Percentiles rank a stretch among this genome's conserved stretches.
These are phyloP conservation scores for Aphaenogaster ashmeadi DNA, from an alignment of 1,140 invertebrate genomes.

Conservation along the genomic window DNA sequence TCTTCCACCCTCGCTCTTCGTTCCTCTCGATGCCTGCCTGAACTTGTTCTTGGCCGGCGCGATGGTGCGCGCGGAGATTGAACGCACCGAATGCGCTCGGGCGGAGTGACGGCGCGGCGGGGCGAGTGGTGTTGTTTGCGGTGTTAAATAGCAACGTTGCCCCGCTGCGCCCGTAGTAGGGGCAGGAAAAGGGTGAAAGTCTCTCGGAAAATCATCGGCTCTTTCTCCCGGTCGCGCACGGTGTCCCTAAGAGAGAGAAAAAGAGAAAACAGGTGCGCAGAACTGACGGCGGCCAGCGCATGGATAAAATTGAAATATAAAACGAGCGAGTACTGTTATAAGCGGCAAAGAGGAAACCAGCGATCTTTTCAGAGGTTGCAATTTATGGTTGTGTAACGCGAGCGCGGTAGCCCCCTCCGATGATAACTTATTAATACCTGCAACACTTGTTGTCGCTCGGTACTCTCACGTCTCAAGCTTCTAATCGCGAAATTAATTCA, in stretches of 20 bases:
- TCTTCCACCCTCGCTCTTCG: conserved; percentile 59
- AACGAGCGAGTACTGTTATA: conserved; percentile 71
- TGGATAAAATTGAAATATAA: conserved; percentile 74
- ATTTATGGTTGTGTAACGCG: conserved; percentile 67
- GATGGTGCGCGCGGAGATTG: conserved; percentile 57
- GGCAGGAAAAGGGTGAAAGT: conserved; percentile 74
- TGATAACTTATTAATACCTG: conserved; percentile 42
- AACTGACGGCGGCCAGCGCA: not conserved
- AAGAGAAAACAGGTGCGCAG: conserved; percentile 68
- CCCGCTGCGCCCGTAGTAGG: conserved; percentile 18
- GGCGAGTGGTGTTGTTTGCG: conserved; percentile 36
- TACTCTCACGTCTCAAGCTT: not conserved
- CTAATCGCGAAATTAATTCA: conserved; percentile 38
- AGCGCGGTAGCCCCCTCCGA: conserved; percentile 11
- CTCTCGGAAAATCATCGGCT: conserved; percentile 73
- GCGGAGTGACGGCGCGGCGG: not conserved
- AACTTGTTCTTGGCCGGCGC: conserved; percentile 70
- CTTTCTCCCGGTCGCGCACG: conserved; percentile 30
- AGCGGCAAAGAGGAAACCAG: conserved; percentile 47
- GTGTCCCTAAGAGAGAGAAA: not conserved
- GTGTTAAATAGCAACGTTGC: conserved; percentile 44
- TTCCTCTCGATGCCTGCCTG: conserved; percentile 58
- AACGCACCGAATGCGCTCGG: conserved; percentile 50
- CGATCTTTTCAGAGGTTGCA: conserved; percentile 57
- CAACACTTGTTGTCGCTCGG: not conserved